These are phyloP conservation scores for Carassius gibelio DNA, from an alignment of 2,113 vertebrate genomes.

Conservation along the genomic window DNA sequence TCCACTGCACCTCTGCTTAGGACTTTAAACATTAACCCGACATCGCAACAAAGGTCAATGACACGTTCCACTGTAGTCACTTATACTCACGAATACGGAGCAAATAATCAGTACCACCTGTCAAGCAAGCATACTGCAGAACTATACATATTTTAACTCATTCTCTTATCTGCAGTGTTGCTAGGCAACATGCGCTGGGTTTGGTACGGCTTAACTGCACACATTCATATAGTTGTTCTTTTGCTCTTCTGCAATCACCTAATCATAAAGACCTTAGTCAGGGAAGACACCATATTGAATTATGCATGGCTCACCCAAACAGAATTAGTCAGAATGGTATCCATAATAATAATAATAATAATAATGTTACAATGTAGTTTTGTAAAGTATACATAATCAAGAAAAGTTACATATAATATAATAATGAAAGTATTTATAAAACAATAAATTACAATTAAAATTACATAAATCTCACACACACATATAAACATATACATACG, in stretches of 20 bases:
- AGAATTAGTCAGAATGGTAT: background rate
- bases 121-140: conserved; percentile 41
- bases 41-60: conserved; percentile 40
- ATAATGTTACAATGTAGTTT: background rate
- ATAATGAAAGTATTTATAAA: too few species aligned
- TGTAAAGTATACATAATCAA: too few species aligned
- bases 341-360: too few species aligned
- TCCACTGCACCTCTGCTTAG: background rate
- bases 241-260: too few species aligned
- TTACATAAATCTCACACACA: too few species aligned
- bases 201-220: conserved; percentile 55
- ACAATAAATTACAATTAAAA: too few species aligned
- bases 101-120: conserved; percentile 14
- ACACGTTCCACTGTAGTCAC: conserved; percentile 45
- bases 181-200: conserved; percentile 67
- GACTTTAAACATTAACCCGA: conserved; percentile 62
- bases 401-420: too few species aligned
- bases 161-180: conserved; percentile 64
- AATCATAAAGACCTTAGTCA: background rate
- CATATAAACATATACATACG: too few species aligned
- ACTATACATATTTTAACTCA: conserved; percentile 63
- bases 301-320: background rate
- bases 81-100: conserved; percentile 38
- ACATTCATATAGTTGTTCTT: background rate
- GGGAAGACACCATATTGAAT: background rate